phyloP scores from a whole-genome alignment of 2,797 vertebrate species.

The Sebastes matsubarae region DNA sequence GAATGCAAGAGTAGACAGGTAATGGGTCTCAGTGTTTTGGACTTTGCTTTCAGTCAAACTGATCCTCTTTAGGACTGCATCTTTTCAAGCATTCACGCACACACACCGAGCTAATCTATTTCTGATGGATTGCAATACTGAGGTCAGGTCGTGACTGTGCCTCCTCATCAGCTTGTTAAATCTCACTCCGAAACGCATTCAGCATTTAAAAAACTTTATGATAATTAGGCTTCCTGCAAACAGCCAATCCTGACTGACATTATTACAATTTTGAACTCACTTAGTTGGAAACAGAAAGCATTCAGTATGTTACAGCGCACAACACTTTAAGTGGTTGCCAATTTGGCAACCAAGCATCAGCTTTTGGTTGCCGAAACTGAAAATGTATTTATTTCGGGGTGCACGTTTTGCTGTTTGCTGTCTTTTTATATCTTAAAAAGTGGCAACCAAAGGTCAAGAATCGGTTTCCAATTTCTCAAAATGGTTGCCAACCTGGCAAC shows the following conservation, averaged over 20 bases:
- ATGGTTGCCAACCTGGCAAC: too few relatives aligned
- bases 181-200: slow-evolving; percentile 54
- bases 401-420: background rate
- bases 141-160: slow-evolving; percentile 58
- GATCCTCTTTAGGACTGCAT: background rate
- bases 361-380: background rate
- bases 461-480: background rate
- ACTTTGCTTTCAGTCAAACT: background rate
- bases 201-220: slow-evolving; percentile 63
- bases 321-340: background rate
- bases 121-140: slow-evolving; percentile 55
- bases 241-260: slow-evolving; percentile 27
- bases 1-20: background rate
- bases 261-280: slow-evolving; percentile 38
- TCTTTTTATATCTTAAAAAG: background rate
- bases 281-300: slow-evolving; percentile 21
- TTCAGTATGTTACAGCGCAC: background rate
- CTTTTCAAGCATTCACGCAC: slow-evolving; percentile 23
- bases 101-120: slow-evolving; percentile 45
- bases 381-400: background rate
- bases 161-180: slow-evolving; percentile 69
- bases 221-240: slow-evolving; percentile 45
- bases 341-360: too few relatives aligned
- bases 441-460: too few relatives aligned
- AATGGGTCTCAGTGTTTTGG: background rate